Base-by-base conservation (phyloP, 1,140 invertebrate species). In the Cataglyphis hispanica region DNA sequence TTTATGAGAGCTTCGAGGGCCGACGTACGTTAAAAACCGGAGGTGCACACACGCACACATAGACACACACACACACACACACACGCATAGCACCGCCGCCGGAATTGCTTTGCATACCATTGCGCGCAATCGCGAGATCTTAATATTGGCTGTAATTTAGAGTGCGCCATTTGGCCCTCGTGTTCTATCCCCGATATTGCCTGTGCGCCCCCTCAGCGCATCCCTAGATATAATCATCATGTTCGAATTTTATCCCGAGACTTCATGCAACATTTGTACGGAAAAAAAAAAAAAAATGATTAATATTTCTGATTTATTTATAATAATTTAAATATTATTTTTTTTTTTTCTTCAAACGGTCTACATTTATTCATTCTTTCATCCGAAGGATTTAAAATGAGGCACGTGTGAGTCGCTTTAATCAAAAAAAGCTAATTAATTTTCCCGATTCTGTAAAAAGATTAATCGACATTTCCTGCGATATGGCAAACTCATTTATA, bases 61-160 rank as follows among this genome's bases (percentile, higher is more conserved):
- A 46, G 8, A 43, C 25, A 22, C 60, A 1, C 61, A 78, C 22
- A 43, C 43, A 22, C 43, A 61, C 72, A 86, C 70, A 70, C 84
- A 46, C 86, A 86, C 63, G 58, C 83, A 61, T 70, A 70, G 2
- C 31, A 31, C 70, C 58, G 10, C 70, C 58, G 77, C 84, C 78
- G 87, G 92, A 92, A 93, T 93, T 92, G 91, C 90, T 93, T 93
- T 93, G 93, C 93, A 93, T 93, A 92, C 83, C 88, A 93, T 94
- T 93, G 93, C 90, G 88, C 91, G 90, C 92, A 93, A 94, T 94
- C 93, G 91, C 91, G 85, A 91, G 89, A 94, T 94, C 93, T 94
- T 94, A 94, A 94, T 94, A 94, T 94, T 93, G 85, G 87, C 84
- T 86, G 92, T 92, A 93, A 93, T 92, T 89, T 92, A 92, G 89